A percentile compares a stretch with the other conserved stretches of the same genome.
phyloP scores from a whole-genome alignment of 2,797 vertebrate genomes.

The Scyliorhinus canicula region DNA sequence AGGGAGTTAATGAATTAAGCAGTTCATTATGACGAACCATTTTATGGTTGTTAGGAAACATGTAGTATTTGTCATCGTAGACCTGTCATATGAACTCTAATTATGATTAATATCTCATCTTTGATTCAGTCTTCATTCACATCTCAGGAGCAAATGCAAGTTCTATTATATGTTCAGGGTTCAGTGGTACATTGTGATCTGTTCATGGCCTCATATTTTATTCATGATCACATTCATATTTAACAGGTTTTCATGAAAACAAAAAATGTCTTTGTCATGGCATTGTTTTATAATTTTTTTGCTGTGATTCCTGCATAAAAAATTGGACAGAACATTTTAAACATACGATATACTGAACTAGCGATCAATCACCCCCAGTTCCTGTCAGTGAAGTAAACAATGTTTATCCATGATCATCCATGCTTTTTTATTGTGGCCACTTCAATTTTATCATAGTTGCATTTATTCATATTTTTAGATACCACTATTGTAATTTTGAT shows the following conservation, averaged over 20 bases:
- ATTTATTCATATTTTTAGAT: background rate
- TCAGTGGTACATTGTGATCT: conserved; percentile 65
- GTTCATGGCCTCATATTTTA: conserved; percentile 81
- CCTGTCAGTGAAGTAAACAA: conserved; percentile 22
- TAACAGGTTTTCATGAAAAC: conserved; percentile 59
- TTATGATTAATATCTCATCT: conserved; percentile 96
- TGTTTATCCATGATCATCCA: conserved; percentile 29
- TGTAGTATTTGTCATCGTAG: conserved; percentile 77
- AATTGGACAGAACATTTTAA: background rate
- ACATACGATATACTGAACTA: conserved; percentile 16
- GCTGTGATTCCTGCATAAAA: background rate
- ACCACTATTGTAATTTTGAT: background rate
- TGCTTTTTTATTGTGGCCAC: conserved; percentile 19
- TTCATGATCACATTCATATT: conserved; percentile 78
- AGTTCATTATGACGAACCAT: conserved; percentile 85
- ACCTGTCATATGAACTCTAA: conserved; percentile 81
- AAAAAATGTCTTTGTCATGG: conserved; percentile 47
- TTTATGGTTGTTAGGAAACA: conserved; percentile 80
- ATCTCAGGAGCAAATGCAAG: conserved; percentile 65
- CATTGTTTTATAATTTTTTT: conserved; percentile 20
- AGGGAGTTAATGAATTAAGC: conserved; percentile 86
- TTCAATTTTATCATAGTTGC: background rate
- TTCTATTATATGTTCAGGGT: conserved; percentile 68
- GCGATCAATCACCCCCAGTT: background rate
- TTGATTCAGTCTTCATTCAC: conserved; percentile 78